Base-by-base conservation (phyloP, 2,797 vertebrate species). In the Pseudopleuronectes americanus region DNA sequence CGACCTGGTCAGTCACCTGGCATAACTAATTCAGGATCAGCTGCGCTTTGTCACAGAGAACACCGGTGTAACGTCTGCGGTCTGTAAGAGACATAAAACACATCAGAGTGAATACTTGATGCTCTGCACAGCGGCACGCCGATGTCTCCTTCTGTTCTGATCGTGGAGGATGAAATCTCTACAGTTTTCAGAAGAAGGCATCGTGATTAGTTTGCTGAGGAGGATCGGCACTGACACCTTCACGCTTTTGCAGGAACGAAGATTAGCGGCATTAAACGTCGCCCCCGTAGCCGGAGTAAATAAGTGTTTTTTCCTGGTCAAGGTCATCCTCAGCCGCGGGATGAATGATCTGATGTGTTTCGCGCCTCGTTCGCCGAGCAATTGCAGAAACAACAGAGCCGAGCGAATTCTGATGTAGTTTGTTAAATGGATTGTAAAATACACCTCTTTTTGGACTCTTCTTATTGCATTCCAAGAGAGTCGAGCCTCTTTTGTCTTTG, bases 21-120 rank as follows among this genome's bases (percentile, higher is more conserved):
- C 81, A 90, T 88, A 80, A 72, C 83, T 88, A 81, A 91, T 85
- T 73, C 77, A 73, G 64, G 71, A 90, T 93, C 85, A 88, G 84
- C 81, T 83, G 79, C 68, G 78, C 77, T 66, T 75, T 74, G 82
- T 77, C 77, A 51, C 54, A 55, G 26, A 24, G 53, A 68, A 47
- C 17, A 53, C 52, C 64, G 59, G 71, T 28, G n/a, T 31, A 31
- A 47, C 45, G 24, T 61, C 63, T 67, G 24, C 3, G 2, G 26
- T n/a, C 56, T 52, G 45, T 68, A 61, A 65, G 1, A 38, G 69
- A 69, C 76, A 74, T 74, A 48, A 76, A 82, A 80, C 38, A 64
- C 74, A 65, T 68, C 71, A 53, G 6, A 21, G 65, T 66, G 76
- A 71, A 74, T 69, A 31, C 80, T 74, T 74, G 68, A 66, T 64